Percentiles rank a stretch among this genome's conserved stretches.
phyloP scores from a whole-genome alignment of 2,888 invertebrate genomes.

The Sclerodermus sp. region DNA sequence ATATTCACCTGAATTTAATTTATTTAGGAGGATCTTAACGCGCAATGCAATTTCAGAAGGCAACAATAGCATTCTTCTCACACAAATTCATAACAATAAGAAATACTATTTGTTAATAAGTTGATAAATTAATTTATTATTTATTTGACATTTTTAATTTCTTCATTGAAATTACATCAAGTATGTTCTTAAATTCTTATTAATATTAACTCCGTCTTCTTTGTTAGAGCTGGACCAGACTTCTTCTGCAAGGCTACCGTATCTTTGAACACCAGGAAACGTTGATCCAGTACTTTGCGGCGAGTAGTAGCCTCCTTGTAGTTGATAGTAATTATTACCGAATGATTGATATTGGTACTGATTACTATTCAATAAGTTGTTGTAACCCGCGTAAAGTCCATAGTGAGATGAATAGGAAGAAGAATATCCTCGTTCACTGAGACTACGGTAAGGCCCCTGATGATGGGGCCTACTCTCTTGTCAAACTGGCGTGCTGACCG shows the following conservation, averaged over 20 bases:
- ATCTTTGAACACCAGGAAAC: constrained; percentile 50
- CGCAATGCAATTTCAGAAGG: too few species aligned
- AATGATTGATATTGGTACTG: constrained; percentile 43
- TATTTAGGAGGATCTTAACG: too few species aligned
- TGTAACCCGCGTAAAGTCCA: constrained; percentile 51
- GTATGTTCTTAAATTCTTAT: neutral
- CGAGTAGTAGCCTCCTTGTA: constrained; percentile 51
- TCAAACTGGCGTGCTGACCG: constrained; percentile 55
- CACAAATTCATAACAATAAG: too few species aligned
- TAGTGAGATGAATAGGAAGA: constrained; percentile 50
- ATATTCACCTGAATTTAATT: too few species aligned
- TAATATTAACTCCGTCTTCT: too few species aligned
- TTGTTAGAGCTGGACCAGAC: constrained; percentile 43
- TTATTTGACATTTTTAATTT: too few species aligned
- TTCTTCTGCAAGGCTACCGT: constrained; percentile 53
- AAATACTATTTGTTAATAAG: too few species aligned
- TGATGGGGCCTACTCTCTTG: constrained; percentile 54
- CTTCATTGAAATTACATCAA: too few species aligned
- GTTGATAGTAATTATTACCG: constrained; percentile 44
- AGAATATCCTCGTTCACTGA: constrained; percentile 55
- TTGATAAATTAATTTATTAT: too few species aligned
- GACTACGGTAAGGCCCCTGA: constrained; percentile 53
- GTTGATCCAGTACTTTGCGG: constrained; percentile 49
- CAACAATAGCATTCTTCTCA: too few species aligned
- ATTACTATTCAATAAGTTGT: constrained; percentile 42